phyloP scores from a whole-genome alignment of 2,888 invertebrate genomes.

The Pollenia angustigena region DNA sequence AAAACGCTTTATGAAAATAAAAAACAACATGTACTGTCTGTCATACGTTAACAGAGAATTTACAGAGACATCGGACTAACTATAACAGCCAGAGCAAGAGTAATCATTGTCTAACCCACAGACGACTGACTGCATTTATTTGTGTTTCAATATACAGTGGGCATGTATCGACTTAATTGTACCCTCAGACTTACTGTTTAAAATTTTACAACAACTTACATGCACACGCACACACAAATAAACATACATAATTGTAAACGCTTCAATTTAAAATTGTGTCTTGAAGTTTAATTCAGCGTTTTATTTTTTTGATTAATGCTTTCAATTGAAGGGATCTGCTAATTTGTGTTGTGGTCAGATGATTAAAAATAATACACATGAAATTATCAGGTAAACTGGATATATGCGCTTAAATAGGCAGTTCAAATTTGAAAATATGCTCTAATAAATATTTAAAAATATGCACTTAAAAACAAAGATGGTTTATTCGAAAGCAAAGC shows the following conservation, averaged over 20 bases:
- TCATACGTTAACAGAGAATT: slow-evolving; percentile 45
- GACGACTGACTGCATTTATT: slow-evolving; percentile 1
- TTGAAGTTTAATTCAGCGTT: neutral
- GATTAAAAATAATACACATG: too few relatives aligned
- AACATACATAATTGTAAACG: neutral
- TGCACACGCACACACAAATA: too few relatives aligned
- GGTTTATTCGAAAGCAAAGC: too few relatives aligned
- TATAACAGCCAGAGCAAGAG: slow-evolving; percentile 10
- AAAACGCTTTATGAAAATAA: neutral
- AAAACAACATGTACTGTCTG: neutral
- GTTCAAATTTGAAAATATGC: too few relatives aligned
- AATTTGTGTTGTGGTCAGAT: neutral
- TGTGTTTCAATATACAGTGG: neutral
- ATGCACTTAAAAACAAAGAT: too few relatives aligned
- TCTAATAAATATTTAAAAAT: too few relatives aligned
- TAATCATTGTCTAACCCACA: neutral
- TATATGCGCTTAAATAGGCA: too few relatives aligned
- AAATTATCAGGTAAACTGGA: too few relatives aligned
- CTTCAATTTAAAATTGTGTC: neutral
- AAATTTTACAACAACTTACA: too few relatives aligned
- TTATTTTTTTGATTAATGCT: slow-evolving; percentile 5
- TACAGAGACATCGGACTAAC: slow-evolving; percentile 2
- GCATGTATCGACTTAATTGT: neutral
- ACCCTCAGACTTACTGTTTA: too few relatives aligned
- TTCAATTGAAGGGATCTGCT: neutral